A percentile compares a stretch with the other conserved stretches of the same genome.
These are phyloP conservation scores for Cistogaster globosa DNA, from an alignment of 2,888 invertebrate species.

Conservation along the genomic window DNA sequence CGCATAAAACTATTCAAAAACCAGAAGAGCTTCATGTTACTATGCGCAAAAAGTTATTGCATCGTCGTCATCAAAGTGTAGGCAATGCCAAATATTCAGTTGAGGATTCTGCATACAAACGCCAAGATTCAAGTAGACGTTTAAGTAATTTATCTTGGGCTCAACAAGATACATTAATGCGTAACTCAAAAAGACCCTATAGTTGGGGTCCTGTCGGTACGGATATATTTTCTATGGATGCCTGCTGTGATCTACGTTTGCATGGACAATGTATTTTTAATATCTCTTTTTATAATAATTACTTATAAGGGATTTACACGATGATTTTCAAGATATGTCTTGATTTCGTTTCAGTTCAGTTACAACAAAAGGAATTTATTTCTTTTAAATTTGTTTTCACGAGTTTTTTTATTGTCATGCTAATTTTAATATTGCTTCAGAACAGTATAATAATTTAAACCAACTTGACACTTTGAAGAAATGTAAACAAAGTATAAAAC, in stretches of 20 bases:
- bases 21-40: constrained; percentile 75
- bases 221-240: constrained; percentile 83
- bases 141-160: constrained; percentile 79
- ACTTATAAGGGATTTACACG: background rate
- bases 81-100: constrained; percentile 79
- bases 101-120: constrained; percentile 75
- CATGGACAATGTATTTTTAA: constrained; percentile 93
- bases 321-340: too few relatives aligned
- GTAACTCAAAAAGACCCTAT: constrained; percentile 77
- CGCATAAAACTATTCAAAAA: constrained; percentile 53
- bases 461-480: too few relatives aligned
- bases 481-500: too few relatives aligned
- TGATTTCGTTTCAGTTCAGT: too few relatives aligned
- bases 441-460: too few relatives aligned
- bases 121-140: constrained; percentile 74
- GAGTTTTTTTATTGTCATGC: too few relatives aligned
- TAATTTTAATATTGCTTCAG: too few relatives aligned
- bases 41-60: constrained; percentile 78
- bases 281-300: constrained; percentile 23
- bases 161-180: constrained; percentile 76
- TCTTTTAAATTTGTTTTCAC: too few relatives aligned
- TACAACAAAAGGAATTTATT: too few relatives aligned
- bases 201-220: constrained; percentile 83
- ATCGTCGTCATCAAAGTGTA: constrained; percentile 81
- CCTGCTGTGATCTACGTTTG: constrained; percentile 83